These are phyloP conservation scores for Panopea generosa DNA, from an alignment of 2,888 invertebrate species.

Conservation along the genomic window DNA sequence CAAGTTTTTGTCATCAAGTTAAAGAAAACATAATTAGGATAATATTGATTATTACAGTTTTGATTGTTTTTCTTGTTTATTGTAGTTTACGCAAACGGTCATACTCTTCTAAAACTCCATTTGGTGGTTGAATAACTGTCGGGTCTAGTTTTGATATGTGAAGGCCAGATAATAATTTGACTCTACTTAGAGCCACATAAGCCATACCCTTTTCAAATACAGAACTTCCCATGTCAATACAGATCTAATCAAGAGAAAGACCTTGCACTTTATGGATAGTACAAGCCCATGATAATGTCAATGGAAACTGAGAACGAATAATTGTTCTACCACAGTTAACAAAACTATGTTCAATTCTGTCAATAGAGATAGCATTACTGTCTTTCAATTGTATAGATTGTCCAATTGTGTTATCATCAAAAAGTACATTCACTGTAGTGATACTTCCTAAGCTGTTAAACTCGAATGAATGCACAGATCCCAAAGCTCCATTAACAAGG, in stretches of 20 bases:
- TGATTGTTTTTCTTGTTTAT: too few species aligned
- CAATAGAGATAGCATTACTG: slow-evolving; percentile 14
- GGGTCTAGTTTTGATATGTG: slow-evolving; percentile 14
- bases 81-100: too few species aligned
- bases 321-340: slow-evolving; percentile 21
- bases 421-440: slow-evolving; percentile 19
- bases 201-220: slow-evolving; percentile 51
- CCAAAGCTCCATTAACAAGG: slow-evolving; percentile 48
- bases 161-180: slow-evolving; percentile 32
- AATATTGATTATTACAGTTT: too few species aligned
- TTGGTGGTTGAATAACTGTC: slow-evolving; percentile 2
- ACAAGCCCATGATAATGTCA: slow-evolving; percentile 35
- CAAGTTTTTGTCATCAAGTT: too few species aligned
- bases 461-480: slow-evolving; percentile 19
- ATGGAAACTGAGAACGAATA: slow-evolving; percentile 44
- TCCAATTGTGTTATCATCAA: slow-evolving; percentile 42
- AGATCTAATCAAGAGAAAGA: slow-evolving; percentile 28
- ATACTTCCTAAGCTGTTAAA: not conserved
- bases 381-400: not conserved
- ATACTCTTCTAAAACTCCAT: slow-evolving; percentile 28
- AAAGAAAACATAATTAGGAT: too few species aligned
- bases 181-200: slow-evolving; percentile 59
- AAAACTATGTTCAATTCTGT: slow-evolving; percentile 7
- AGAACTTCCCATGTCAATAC: slow-evolving; percentile 33
- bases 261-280: slow-evolving; percentile 56